A percentile compares a stretch with the other conserved stretches of the same genome.
Evolutionary conservation across 1,140 invertebrate species (phyloP).

Genomic region (Probaryconus sp.): DNA sequence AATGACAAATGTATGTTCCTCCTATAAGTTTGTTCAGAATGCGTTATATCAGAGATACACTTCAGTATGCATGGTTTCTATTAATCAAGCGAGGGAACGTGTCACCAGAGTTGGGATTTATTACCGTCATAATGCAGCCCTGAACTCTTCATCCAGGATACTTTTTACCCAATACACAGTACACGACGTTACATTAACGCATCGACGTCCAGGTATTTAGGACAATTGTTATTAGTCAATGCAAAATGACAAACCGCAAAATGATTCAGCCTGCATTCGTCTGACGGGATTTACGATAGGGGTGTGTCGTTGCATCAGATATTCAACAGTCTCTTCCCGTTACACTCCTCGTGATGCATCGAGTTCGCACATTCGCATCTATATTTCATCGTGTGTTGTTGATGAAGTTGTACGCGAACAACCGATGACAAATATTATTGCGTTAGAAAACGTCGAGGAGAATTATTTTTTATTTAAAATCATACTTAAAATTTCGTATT

Average conservation of each 20-base stretch:
- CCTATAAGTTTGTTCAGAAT: too few species aligned
- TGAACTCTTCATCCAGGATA: conserved; percentile 51
- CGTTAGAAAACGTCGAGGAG: too few species aligned
- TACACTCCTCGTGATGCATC: conserved; percentile 14
- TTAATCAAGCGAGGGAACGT: conserved; percentile 36
- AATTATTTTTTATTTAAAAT: too few species aligned
- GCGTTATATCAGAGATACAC: conserved; percentile 19
- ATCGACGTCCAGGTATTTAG: conserved; percentile 51
- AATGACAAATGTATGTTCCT: too few species aligned
- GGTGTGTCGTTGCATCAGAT: conserved; percentile 41
- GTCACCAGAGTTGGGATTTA: conserved; percentile 48
- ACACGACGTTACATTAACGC: conserved; percentile 25
- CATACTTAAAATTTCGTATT: too few species aligned
- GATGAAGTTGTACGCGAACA: background rate
- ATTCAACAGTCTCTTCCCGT: conserved; percentile 41
- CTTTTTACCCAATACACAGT: conserved; percentile 44
- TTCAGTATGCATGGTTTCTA: conserved; percentile 36
- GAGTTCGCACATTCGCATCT: conserved; percentile 23
- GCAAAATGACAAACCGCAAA: conserved; percentile 40
- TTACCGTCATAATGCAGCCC: conserved; percentile 53
- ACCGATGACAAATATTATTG: too few species aligned
- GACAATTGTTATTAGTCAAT: conserved; percentile 52
- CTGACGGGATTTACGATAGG: conserved; percentile 44
- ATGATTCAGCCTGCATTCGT: conserved; percentile 24
- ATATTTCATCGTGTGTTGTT: conserved; percentile 24